These are phyloP conservation scores for Lasioglossum pauxillum DNA, from an alignment of 2,888 invertebrate species.

Conservation along the genomic window DNA sequence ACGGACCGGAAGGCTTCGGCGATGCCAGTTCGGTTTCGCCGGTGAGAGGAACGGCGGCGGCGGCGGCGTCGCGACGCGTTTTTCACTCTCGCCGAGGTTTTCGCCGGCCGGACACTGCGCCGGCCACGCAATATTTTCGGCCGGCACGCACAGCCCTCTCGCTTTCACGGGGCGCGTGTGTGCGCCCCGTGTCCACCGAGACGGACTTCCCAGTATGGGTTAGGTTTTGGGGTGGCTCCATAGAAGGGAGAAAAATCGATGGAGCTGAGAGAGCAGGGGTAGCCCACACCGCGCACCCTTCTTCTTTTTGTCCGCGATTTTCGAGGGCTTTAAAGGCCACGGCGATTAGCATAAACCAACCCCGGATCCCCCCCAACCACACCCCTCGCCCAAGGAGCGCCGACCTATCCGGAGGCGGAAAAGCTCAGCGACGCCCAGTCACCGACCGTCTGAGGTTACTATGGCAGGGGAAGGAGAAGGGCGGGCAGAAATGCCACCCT, in stretches of 20 bases:
- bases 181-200: constrained; percentile 8
- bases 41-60: constrained; percentile 7
- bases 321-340: constrained; percentile 61
- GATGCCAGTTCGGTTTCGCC: background rate
- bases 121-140: constrained; percentile 69
- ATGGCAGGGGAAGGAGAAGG: constrained; percentile 61
- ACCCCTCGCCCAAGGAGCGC: constrained; percentile 68
- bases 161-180: constrained; percentile 53
- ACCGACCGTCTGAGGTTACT: constrained; percentile 67
- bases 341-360: constrained; percentile 76
- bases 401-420: constrained; percentile 68
- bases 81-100: constrained; percentile 65
- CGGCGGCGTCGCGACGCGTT: constrained; percentile 47
- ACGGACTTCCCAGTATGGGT: background rate
- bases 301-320: constrained; percentile 59
- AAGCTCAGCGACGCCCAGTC: constrained; percentile 60
- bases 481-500: constrained; percentile 66
- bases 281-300: constrained; percentile 64
- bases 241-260: constrained; percentile 81
- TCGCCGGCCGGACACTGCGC: constrained; percentile 62
- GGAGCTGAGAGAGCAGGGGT: constrained; percentile 74
- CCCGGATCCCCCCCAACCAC: constrained; percentile 69
- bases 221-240: constrained; percentile 13
- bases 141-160: constrained; percentile 65
- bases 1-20: background rate